Evolutionary conservation across 2,113 vertebrate genomes (phyloP), one percentile per base, ranked within the genome.

Genomic region (Stigmatopora nigra): DNA sequence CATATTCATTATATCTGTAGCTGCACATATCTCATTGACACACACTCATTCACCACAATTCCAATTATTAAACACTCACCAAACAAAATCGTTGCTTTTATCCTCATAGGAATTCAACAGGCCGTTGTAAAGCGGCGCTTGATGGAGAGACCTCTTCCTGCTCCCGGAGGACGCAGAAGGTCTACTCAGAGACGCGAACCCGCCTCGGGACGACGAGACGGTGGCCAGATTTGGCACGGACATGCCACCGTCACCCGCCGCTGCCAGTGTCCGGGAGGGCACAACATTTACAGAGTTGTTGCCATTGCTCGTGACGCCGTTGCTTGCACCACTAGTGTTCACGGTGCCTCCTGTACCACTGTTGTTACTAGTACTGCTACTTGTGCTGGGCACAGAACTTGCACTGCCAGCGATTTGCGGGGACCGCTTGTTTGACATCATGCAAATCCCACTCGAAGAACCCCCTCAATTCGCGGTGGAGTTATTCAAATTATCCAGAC

Each of bases 81-180:
- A 99, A 3, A 99, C 96, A 75, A 98, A 99, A 61, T 99, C 96
- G 88, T 98, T 99, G 92, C 95, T 99, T 87, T 98, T 98, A 80
- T 99, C 96, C 63, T 98, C 95, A 73, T 98, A 99, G 0, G 96
- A 97, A 74, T 97, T 97, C 65, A 96, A 86, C 57, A 99, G 94
- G 63, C 96, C 96, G 81, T 98, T 98, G 88, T 92, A 95, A 7
- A 98, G 90, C 0, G 95, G 94, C 4, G 92, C 89, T 49, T 91
- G 92, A 35, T 87, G 84, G 56, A 93, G 89, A 71, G 93, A 92
- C 77, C 92, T 92, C 90, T 95, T 98, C 77, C 93, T 92, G 84
- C 89, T 91, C 47, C 88, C 67, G 0, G 81, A 76, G 11, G 88
- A 76, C 65, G 73, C 86, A 53, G 82, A 56, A 1, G 87, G 79